Conservation (phyloP, 2,888 invertebrate species). For the Tupiocoris notatus region DNA sequence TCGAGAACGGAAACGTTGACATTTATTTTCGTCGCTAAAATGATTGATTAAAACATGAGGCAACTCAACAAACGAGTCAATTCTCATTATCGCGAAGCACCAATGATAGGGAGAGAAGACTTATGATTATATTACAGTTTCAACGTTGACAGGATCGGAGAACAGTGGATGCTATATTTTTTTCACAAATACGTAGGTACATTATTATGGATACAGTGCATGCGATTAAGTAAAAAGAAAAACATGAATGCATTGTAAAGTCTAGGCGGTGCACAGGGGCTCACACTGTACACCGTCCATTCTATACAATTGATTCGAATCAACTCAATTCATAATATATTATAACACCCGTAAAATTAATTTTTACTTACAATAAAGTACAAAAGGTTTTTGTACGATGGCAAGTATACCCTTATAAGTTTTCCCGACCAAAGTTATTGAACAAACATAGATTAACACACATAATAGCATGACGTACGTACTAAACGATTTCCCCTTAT, state of each 20-base stretch:
- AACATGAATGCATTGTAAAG: neutral
- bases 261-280: slow-evolving; percentile 25
- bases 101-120: no score
- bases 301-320: slow-evolving; percentile 3
- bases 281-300: slow-evolving; percentile 26
- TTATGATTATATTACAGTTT: no score
- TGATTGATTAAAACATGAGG: no score
- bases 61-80: no score
- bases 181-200: no score
- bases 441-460: neutral
- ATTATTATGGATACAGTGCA: no score
- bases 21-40: no score
- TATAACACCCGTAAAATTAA: neutral
- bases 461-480: neutral
- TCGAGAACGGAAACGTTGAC: no score
- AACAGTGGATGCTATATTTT: no score
- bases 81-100: no score
- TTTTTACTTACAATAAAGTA: neutral
- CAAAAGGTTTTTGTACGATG: neutral
- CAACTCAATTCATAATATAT: neutral
- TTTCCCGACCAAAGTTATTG: no score
- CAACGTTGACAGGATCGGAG: no score
- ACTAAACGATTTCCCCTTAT: neutral
- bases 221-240: neutral
- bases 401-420: neutral